Evolutionary conservation across 2,797 vertebrate species (phyloP).

Genomic region (Ctenosaura bakeri): DNA sequence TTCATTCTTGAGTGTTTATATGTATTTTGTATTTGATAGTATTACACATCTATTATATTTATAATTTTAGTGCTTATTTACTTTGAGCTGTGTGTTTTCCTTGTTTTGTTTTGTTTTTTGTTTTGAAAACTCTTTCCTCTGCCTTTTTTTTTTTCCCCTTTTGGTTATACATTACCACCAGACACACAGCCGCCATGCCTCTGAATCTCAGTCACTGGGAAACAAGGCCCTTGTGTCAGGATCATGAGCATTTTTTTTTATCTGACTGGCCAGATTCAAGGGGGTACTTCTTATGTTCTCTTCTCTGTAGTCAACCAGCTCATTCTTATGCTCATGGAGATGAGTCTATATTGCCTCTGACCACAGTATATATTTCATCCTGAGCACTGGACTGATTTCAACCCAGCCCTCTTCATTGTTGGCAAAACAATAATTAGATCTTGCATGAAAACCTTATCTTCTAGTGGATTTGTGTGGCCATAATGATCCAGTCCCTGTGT

Average conservation of each 20-base stretch:
- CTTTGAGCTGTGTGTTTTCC: too few relatives aligned
- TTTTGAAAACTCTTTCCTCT: too few relatives aligned
- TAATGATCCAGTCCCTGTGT: background rate
- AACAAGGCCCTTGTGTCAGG: background rate
- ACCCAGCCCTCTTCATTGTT: background rate
- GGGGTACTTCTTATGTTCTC: background rate
- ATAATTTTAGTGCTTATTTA: too few relatives aligned
- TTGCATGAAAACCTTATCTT: background rate
- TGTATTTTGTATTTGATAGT: too few relatives aligned
- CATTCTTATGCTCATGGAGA: background rate
- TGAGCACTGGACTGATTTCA: background rate
- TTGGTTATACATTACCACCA: background rate
- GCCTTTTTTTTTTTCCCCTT: too few relatives aligned
- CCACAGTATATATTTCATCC: background rate
- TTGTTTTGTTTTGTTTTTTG: too few relatives aligned
- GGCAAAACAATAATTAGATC: background rate
- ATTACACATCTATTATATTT: too few relatives aligned
- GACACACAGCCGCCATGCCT: background rate
- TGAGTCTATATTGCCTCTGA: background rate
- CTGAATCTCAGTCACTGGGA: background rate
- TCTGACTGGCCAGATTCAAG: background rate
- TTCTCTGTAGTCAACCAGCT: background rate
- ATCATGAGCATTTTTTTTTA: background rate
- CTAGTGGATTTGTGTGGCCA: background rate
- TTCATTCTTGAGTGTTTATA: too few relatives aligned